Base-by-base conservation (phyloP, 2,888 invertebrate species). In the Eupithecia insigniata region DNA sequence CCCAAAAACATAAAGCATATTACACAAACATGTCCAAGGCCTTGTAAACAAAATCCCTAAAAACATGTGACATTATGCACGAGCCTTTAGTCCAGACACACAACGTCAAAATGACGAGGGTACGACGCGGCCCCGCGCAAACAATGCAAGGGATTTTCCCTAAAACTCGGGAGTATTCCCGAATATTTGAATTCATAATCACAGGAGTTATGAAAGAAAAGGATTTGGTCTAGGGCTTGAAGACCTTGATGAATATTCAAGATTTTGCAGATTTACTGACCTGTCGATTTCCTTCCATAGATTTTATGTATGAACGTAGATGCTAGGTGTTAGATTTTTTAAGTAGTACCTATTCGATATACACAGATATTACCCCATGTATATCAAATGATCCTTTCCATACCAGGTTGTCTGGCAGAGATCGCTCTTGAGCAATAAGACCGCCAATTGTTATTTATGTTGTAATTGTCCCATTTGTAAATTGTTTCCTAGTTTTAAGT, bases 181-280 rank as follows among this genome's bases (percentile, higher is more conserved):
- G 14, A 36, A 65, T 67, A 75, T 75, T 75, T 75, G 70, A 72
- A 75, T 75, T 72, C 70, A 72, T 75, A 75, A 75, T 75, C 69
- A 71, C 7, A 66, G 66, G 66, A 34, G 60, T 58, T 71, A 66
- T 26, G 39, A 66, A 70, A 68, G 60, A 73, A 60, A 4, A 32
- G 64, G 64, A 1, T 67, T 64, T 62, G 51, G 26, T 70, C 65
- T 67, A 66, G 18, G 36, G 46, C 67, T 62, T 61, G 61, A 61
- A 61, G 61, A 22, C 22, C 14, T 22, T 64, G 64, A 64, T 62
- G 30, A 62, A 34, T 62, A 62, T 32, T 62, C 32, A 62, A 34
- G 18, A 14, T 62, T 16, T 55, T 4, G 14, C 22, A 55, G 55
- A 55, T 26, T 14, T 51, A 46, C 46, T 22, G 46, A n/a, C 43